phyloP scores from a whole-genome alignment of 2,888 invertebrate genomes.

The Teleiodes luculella region DNA sequence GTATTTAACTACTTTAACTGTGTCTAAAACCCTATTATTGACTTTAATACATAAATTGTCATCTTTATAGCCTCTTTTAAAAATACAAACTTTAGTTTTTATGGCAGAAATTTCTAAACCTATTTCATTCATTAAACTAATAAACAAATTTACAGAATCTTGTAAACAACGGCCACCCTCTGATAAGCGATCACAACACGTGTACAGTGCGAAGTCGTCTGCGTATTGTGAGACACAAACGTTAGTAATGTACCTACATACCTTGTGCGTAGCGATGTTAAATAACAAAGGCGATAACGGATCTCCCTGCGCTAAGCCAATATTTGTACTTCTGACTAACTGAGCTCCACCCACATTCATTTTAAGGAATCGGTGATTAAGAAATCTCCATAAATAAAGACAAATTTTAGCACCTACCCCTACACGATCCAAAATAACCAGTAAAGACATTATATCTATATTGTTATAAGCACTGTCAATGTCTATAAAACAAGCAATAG shows the following conservation, averaged over 20 bases:
- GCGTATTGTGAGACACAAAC: background rate
- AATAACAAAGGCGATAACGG: background rate
- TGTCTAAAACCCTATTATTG: conserved; percentile 8
- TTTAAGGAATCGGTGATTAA: background rate
- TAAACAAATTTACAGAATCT: background rate
- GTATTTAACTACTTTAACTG: conserved; percentile 25
- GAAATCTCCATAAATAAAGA: background rate
- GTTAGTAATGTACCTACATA: background rate
- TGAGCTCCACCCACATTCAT: background rate
- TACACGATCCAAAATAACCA: background rate
- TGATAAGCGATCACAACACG: background rate
- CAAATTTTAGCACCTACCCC: background rate
- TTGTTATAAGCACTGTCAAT: background rate
- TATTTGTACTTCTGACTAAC: background rate
- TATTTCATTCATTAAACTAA: background rate
- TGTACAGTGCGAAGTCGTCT: background rate
- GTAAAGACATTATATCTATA: background rate
- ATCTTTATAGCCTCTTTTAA: conserved; percentile 15
- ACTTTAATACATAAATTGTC: conserved; percentile 12
- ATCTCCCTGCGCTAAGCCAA: background rate
- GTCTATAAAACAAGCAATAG: background rate
- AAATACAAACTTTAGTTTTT: background rate
- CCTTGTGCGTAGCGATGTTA: background rate
- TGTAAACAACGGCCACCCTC: background rate
- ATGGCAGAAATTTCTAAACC: background rate